Evolutionary conservation across 2,797 vertebrate genomes (phyloP), one percentile per base, ranked within the genome.

Genomic region (Pogonophryne albipinna): DNA sequence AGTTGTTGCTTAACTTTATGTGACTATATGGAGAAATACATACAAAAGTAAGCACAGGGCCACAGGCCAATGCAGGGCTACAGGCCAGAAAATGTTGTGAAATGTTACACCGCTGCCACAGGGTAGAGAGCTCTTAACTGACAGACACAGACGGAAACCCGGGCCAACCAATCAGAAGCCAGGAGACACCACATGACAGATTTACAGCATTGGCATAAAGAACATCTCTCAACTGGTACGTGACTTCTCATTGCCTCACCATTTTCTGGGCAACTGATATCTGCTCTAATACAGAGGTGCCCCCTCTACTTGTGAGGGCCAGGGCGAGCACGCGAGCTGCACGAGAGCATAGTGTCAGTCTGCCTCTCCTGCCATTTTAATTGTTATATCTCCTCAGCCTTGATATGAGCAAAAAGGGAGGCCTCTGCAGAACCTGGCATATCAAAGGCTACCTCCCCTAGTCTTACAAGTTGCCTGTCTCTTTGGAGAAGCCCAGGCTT

Each of bases 381-480:
- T 94, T 94, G 93, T 94, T 93, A 81, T 91, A 89, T 93, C 92
- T 94, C 82, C 86, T 84, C 80, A 63, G 87, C 82, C 91, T 92
- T 94, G 93, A 94, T 93, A 83, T 84, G 89, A 92, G 89, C 91
- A 92, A 94, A 95, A 93, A 89, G 91, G 87, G 79, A 88, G 90
- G 87, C 85, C 88, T 92, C 77, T 66, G 85, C 89, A 88, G 90
- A 88, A 92, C 87, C 82, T 81, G 85, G 89, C 89, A 95, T 93
- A 88, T 95, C 94, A 95, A 95, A 95, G 91, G 82, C 78, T 90
- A 91, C 93, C 94, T 92, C 93, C 94, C 93, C 86, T 78, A 79
- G 90, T 92, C 92, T 93, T 92, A 94, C 94, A 94, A 94, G 94
- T 93, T 92, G 92, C 91, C 93, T 88, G 92, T 94, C 93, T 94